phyloP scores from a whole-genome alignment of 2,888 invertebrate species.

The Alcis repandata region DNA sequence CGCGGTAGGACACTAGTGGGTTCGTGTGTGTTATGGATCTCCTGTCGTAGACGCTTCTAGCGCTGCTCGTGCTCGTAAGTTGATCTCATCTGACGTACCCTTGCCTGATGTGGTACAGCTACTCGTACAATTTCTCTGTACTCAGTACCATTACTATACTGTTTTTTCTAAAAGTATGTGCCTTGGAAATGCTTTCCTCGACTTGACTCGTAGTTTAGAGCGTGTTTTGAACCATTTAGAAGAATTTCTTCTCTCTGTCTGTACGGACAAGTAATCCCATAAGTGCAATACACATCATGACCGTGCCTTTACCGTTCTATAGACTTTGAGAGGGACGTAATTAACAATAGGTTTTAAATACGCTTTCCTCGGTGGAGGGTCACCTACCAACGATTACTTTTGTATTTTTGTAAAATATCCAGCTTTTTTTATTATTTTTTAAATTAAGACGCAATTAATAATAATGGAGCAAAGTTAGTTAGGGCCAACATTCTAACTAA shows the following conservation, averaged over 20 bases:
- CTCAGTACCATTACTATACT: conserved; percentile 75
- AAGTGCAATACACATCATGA: conserved; percentile 86
- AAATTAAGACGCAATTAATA: conserved; percentile 64
- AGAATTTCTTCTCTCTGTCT: conserved; percentile 81
- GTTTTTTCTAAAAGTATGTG: conserved; percentile 86
- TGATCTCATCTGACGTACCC: conserved; percentile 67
- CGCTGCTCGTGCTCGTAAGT: conserved; percentile 71
- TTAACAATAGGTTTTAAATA: conserved; percentile 84
- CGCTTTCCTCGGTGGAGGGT: conserved; percentile 72
- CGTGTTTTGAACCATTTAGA: conserved; percentile 84
- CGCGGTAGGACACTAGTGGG: conserved; percentile 24
- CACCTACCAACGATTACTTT: conserved; percentile 74
- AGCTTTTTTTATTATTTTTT: conserved; percentile 70
- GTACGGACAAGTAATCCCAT: conserved; percentile 80
- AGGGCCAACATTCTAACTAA: conserved; percentile 74
- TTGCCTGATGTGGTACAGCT: conserved; percentile 67
- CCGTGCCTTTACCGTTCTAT: conserved; percentile 87
- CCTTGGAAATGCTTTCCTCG: conserved; percentile 85
- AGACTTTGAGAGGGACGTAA: conserved; percentile 86
- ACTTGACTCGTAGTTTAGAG: conserved; percentile 83
- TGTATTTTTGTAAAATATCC: conserved; percentile 75
- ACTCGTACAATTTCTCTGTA: conserved; percentile 62
- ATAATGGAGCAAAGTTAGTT: conserved; percentile 68
- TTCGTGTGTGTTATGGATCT: conserved; percentile 36
- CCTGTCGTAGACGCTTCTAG: conserved; percentile 76